Evolutionary conservation across 2,113 vertebrate species (phyloP).

Genomic region (Mandrillus leucophaeus): DNA sequence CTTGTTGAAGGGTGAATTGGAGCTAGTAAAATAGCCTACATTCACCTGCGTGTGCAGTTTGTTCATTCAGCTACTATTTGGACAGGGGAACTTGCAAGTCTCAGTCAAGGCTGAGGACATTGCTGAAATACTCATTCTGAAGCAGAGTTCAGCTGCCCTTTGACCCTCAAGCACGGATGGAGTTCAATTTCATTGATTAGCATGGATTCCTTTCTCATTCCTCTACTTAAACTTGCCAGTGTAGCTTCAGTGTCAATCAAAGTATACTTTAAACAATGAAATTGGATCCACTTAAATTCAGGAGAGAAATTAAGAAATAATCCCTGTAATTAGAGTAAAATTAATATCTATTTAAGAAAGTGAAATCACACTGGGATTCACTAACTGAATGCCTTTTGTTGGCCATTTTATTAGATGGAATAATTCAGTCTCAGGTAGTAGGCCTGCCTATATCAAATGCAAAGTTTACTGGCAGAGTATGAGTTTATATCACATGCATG

Average conservation of each 20-base stretch:
- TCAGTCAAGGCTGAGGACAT: background rate
- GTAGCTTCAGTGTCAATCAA: slow-evolving; percentile 3
- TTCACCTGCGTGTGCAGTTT: background rate
- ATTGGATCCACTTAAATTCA: background rate
- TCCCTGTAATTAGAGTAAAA: background rate
- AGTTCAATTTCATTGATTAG: background rate
- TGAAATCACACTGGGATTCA: background rate
- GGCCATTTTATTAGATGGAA: background rate
- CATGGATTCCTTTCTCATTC: background rate
- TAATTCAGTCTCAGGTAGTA: background rate
- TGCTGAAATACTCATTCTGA: background rate
- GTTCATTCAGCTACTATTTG: background rate
- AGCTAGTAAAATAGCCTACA: background rate
- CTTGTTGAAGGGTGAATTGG: background rate
- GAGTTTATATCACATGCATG: background rate
- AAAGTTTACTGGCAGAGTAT: background rate
- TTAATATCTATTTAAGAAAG: slow-evolving; percentile 12
- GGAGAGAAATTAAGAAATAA: background rate
- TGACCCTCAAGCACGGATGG: background rate
- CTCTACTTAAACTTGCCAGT: background rate
- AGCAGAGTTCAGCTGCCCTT: background rate
- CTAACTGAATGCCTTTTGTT: background rate
- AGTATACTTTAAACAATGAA: slow-evolving; percentile 39
- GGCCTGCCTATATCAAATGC: background rate
- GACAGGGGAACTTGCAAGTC: background rate